These are phyloP conservation scores for Leptestheria dahalacensis DNA, from an alignment of 1,140 invertebrate genomes.

Conservation along the genomic window DNA sequence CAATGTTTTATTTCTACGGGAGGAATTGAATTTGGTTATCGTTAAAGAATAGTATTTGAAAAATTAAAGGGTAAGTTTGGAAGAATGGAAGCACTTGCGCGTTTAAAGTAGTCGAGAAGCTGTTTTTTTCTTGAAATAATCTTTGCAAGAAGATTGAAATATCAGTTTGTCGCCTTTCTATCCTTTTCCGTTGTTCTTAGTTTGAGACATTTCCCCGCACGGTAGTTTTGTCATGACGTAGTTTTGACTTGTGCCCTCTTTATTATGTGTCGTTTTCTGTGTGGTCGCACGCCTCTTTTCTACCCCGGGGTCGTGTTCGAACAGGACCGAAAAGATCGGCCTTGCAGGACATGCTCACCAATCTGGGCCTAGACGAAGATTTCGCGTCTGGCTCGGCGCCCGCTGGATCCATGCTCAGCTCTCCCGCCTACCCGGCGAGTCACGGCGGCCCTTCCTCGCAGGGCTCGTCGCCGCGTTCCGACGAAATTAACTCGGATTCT, in stretches of 20 bases:
- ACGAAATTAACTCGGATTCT: background rate
- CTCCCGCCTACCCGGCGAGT: background rate
- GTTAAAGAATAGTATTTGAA: too few species aligned
- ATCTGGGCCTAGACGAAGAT: slow-evolving; percentile 28
- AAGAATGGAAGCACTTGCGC: too few species aligned
- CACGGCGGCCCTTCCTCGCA: background rate
- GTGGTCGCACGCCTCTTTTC: background rate
- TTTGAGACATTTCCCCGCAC: too few species aligned
- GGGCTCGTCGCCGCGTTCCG: background rate
- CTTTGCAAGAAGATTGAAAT: too few species aligned
- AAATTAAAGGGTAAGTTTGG: too few species aligned
- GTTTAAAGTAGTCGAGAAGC: too few species aligned
- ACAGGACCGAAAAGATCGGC: slow-evolving; percentile 32
- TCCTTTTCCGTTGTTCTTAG: too few species aligned
- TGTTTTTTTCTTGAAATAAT: too few species aligned
- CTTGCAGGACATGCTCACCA: slow-evolving; percentile 34
- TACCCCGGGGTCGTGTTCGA: background rate
- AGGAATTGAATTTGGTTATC: too few species aligned
- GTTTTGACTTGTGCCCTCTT: slow-evolving; percentile 2
- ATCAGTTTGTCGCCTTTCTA: too few species aligned
- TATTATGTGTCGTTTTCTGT: background rate
- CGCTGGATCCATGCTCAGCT: background rate
- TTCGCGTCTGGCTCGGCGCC: background rate
- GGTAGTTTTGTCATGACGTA: too few species aligned
- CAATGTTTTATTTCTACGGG: too few species aligned